Conservation (phyloP, 2,797 vertebrate genomes). For the Darevskia nairensis region DNA sequence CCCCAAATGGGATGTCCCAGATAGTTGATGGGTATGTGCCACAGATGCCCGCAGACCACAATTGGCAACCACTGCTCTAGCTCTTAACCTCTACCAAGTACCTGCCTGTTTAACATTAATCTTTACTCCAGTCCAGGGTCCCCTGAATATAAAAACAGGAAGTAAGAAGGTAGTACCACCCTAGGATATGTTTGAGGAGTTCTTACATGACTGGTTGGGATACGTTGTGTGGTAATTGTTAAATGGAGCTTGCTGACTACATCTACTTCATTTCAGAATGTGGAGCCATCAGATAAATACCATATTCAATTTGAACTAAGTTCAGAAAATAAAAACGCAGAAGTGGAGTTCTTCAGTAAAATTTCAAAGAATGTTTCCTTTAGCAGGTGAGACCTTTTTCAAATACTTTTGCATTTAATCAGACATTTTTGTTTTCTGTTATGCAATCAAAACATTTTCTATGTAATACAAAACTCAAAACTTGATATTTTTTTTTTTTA, state of each 20-base stretch:
- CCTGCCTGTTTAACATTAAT: background rate
- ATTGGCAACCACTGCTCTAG: too few species aligned
- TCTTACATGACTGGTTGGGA: background rate
- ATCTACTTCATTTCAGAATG: constrained; percentile 77
- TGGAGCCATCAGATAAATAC: constrained; percentile 81
- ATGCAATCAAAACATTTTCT: background rate
- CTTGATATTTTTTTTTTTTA: constrained; percentile 47
- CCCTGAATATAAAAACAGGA: background rate
- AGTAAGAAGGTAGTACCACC: background rate
- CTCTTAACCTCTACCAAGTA: background rate
- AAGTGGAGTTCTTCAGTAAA: constrained; percentile 84
- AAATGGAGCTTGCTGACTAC: background rate
- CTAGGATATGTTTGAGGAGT: background rate
- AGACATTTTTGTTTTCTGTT: background rate
- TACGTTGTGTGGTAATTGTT: background rate
- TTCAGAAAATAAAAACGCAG: constrained; percentile 80
- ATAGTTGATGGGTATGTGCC: too few species aligned
- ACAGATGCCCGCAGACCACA: too few species aligned
- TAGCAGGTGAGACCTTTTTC: constrained; percentile 79
- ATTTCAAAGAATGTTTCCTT: constrained; percentile 76
- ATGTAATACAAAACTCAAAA: background rate
- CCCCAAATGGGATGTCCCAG: too few species aligned
- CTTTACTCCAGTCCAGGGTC: background rate
- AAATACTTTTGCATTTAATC: background rate
- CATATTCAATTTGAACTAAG: constrained; percentile 85